Evolutionary conservation across 2,113 vertebrate species (phyloP).

Genomic region (Gobio gobio): DNA sequence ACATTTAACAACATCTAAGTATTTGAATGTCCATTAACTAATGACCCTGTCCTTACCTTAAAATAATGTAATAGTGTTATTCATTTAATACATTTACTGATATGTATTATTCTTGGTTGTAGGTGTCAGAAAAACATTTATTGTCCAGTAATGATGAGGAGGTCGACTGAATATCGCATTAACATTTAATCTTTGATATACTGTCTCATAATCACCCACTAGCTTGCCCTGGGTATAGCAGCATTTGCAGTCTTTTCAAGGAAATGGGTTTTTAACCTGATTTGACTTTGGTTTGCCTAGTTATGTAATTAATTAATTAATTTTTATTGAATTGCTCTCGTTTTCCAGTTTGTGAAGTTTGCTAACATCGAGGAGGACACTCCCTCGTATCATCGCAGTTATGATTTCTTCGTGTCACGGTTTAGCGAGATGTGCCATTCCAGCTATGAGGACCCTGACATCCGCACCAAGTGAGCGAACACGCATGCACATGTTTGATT

Average conservation of each 20-base stretch:
- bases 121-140: constrained; percentile 17
- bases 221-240: neutral
- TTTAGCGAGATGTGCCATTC: constrained; percentile 99
- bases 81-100: neutral
- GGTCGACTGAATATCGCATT: neutral
- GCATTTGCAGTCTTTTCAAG: neutral
- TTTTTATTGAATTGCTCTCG: neutral
- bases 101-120: neutral
- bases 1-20: neutral
- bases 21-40: neutral
- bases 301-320: neutral
- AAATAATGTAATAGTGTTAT: neutral
- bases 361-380: constrained; percentile 98
- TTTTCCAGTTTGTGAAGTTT: constrained; percentile 93
- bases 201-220: neutral
- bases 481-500: neutral
- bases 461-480: constrained; percentile 88
- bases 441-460: constrained; percentile 86
- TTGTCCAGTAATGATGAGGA: neutral
- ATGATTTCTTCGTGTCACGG: constrained; percentile 96
- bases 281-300: neutral
- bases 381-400: constrained; percentile 93
- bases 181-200: constrained; percentile 19
- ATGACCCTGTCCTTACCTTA: neutral
- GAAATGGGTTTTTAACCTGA: constrained; percentile 3